These are phyloP conservation scores for Scaptomyza tumidula DNA, from an alignment of 2,888 invertebrate species.

Conservation along the genomic window DNA sequence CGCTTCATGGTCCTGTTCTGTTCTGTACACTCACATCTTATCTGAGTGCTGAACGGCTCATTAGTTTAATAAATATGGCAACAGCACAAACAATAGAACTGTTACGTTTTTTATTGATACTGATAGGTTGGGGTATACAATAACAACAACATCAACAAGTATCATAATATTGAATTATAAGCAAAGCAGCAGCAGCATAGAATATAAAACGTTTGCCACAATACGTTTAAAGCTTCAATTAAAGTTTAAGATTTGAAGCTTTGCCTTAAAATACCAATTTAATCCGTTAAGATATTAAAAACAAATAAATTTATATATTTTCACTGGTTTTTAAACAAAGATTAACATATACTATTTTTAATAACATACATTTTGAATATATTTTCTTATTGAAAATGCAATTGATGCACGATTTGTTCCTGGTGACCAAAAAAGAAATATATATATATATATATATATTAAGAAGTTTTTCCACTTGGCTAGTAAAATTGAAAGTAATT, in stretches of 20 bases:
- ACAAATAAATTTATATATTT: too few species aligned
- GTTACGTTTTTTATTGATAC: slow-evolving; percentile 10
- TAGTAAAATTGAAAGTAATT: neutral
- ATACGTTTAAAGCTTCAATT: neutral
- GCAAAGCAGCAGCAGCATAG: neutral
- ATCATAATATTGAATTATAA: neutral
- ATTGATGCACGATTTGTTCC: neutral
- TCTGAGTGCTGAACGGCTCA: slow-evolving; percentile 52
- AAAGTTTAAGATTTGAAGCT: neutral
- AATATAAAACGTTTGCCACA: neutral
- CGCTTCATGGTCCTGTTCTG: slow-evolving; percentile 15
- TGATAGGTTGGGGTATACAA: neutral
- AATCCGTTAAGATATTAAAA: neutral
- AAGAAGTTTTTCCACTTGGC: neutral
- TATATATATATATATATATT: too few species aligned
- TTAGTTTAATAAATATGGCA: slow-evolving; percentile 57
- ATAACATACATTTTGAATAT: neutral
- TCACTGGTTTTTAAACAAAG: too few species aligned
- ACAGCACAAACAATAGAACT: slow-evolving; percentile 32
- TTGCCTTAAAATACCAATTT: neutral
- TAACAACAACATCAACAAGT: neutral
- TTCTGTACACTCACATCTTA: slow-evolving; percentile 9
- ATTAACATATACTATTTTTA: neutral
- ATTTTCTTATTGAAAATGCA: neutral
- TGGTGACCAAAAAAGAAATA: neutral